Conservation (phyloP, 2,797 vertebrate species). For the Crenichthys baileyi region DNA sequence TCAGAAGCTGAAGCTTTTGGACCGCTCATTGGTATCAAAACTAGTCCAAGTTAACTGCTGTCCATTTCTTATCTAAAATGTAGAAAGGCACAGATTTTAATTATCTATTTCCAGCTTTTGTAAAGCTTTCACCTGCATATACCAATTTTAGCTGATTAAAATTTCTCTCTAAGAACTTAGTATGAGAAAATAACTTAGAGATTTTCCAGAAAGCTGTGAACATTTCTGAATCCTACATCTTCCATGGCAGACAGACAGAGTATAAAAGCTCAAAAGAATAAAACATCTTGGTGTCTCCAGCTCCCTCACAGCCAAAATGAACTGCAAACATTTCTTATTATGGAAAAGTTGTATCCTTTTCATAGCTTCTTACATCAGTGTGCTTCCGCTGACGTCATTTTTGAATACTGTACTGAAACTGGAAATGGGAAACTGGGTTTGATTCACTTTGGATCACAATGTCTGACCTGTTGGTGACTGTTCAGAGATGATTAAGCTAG, state of each 20-base stretch:
- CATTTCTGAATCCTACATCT: not conserved
- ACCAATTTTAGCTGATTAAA: not conserved
- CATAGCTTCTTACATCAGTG: not conserved
- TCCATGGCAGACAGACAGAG: not conserved
- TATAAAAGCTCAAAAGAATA: not conserved
- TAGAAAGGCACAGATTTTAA: not conserved
- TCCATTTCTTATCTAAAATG: not conserved
- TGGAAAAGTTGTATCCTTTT: not conserved
- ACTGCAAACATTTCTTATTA: not conserved
- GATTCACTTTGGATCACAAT: not conserved
- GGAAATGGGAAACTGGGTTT: not conserved
- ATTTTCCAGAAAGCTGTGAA: not conserved
- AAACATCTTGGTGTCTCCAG: not conserved
- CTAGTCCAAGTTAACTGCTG: not conserved
- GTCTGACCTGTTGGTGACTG: not conserved
- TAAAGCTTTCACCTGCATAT: not conserved
- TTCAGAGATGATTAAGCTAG: not conserved
- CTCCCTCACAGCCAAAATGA: not conserved
- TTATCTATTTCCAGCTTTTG: not conserved
- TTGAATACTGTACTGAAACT: not conserved
- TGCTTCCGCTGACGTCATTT: not conserved
- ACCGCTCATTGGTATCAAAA: not conserved
- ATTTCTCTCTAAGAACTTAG: not conserved
- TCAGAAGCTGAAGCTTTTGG: too few species aligned
- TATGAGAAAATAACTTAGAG: too few species aligned